A percentile compares a stretch with the other conserved stretches of the same genome.
phyloP scores from a whole-genome alignment of 2,888 invertebrate genomes.

The Drosophila prostipennis region DNA sequence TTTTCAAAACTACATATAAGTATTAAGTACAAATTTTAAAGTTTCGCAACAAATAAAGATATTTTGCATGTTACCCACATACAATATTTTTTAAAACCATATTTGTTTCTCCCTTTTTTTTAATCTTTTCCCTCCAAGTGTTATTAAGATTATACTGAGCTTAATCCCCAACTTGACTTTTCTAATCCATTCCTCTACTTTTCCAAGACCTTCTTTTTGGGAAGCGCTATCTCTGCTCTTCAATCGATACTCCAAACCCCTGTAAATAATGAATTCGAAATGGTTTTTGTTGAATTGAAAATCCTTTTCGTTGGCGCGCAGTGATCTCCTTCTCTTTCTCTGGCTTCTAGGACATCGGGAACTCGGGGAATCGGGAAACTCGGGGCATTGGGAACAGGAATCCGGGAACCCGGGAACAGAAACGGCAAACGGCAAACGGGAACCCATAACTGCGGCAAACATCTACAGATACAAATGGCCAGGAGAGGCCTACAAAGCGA shows the following conservation, averaged over 20 bases:
- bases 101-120: no score
- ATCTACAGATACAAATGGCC: conserved; percentile 47
- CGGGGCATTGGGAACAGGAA: background rate
- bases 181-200: background rate
- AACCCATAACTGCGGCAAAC: conserved; percentile 54
- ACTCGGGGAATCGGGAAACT: conserved; percentile 6
- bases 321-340: conserved; percentile 37
- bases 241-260: conserved; percentile 48
- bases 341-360: conserved; percentile 6
- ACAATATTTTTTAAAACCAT: no score
- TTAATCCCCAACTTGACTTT: background rate
- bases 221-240: conserved; percentile 26
- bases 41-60: no score
- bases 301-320: conserved; percentile 61
- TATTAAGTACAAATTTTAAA: no score
- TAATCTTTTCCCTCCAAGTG: no score
- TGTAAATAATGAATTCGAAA: conserved; percentile 66
- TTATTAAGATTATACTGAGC: background rate
- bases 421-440: background rate
- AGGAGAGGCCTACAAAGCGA: conserved; percentile 51
- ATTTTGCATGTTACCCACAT: no score
- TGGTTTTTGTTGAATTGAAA: conserved; percentile 78
- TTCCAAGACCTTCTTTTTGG: background rate
- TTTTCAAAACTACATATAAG: no score
- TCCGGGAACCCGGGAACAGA: background rate